Base-by-base conservation (phyloP, 2,888 invertebrate species). In the Lithophane semibrunnea region DNA sequence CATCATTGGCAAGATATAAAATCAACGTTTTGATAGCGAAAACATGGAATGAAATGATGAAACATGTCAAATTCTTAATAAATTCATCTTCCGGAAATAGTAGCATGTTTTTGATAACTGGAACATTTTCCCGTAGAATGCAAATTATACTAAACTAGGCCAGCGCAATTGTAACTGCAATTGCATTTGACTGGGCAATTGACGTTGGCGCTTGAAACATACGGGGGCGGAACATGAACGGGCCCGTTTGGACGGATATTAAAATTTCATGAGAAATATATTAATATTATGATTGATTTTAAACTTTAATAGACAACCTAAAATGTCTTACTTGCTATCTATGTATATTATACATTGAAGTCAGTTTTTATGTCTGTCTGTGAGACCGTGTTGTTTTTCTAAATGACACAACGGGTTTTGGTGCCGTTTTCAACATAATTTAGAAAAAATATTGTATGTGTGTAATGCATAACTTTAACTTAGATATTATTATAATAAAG, bases 121-220 rank as follows among this genome's bases (percentile, higher is more conserved):
- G 69, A 66, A 29, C 70, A 69, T 73, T 79, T 76, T 68, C 75
- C 79, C 67, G 72, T 66, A 80, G 86, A 79, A 83, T 84, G 72
- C 73, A 80, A 80, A 80, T 70, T 37, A 63, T 69, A 64, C 21
- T 37, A 67, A 92, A 90, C 84, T 92, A 86, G 92, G 92, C 68
- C 91, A 90, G 60, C 80, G 74, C 86, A 86, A 89, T 89, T 90
- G 90, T 88, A 85, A 86, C 85, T 88, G 86, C 86, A 88, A 91
- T 88, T 91, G 91, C 90, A 89, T 84, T 88, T 72, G 78, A 80
- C 81, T 82, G 68, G 74, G 80, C 86, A 87, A 87, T 86, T 86
- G 82, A 78, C 71, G 87, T 78, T 73, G 72, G 71, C 42, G 49
- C 60, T 21, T 58, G 49, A 85, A 89, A 91, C 88, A 91, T 65